A percentile compares a stretch with the other conserved stretches of the same genome.
Conservation (phyloP, 2,797 vertebrate species). For the Nannoperca obscura region DNA sequence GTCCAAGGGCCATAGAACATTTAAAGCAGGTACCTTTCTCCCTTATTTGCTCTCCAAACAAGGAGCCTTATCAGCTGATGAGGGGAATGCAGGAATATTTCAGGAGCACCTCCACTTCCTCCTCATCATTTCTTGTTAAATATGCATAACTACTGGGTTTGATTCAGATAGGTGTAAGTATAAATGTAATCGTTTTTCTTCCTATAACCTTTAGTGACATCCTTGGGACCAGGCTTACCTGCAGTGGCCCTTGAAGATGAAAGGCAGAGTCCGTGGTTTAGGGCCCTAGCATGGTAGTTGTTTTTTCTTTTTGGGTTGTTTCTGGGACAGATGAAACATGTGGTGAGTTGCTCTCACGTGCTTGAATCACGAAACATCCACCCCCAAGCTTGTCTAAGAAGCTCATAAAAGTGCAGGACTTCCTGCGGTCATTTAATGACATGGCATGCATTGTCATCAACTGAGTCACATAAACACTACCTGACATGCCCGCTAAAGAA, state of each 20-base stretch:
- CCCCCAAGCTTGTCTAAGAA: slow-evolving; percentile 71
- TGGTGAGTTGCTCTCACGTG: slow-evolving; percentile 68
- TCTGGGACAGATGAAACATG: slow-evolving; percentile 69
- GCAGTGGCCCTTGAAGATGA: slow-evolving; percentile 46
- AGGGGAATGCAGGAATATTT: slow-evolving; percentile 61
- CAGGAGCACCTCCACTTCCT: slow-evolving; percentile 53
- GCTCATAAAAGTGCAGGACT: slow-evolving; percentile 82
- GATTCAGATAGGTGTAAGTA: slow-evolving; percentile 33
- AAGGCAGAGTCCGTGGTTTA: slow-evolving; percentile 54
- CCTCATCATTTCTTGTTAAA: slow-evolving; percentile 31
- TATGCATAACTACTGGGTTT: slow-evolving; percentile 39
- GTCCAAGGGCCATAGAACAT: slow-evolving; percentile 52
- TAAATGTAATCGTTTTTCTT: not conserved
- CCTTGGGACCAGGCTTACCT: slow-evolving; percentile 33
- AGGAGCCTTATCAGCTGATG: slow-evolving; percentile 72
- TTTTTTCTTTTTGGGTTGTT: slow-evolving; percentile 68
- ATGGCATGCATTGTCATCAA: slow-evolving; percentile 80
- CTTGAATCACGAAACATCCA: slow-evolving; percentile 75
- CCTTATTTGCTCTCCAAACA: slow-evolving; percentile 72
- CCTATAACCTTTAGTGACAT: not conserved
- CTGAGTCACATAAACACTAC: slow-evolving; percentile 82
- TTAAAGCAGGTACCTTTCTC: slow-evolving; percentile 64
- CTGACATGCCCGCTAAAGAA: slow-evolving; percentile 71
- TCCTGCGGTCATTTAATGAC: slow-evolving; percentile 83
- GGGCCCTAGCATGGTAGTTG: slow-evolving; percentile 25